Base-by-base conservation (phyloP, 2,888 invertebrate species). In the Carabus problematicus region DNA sequence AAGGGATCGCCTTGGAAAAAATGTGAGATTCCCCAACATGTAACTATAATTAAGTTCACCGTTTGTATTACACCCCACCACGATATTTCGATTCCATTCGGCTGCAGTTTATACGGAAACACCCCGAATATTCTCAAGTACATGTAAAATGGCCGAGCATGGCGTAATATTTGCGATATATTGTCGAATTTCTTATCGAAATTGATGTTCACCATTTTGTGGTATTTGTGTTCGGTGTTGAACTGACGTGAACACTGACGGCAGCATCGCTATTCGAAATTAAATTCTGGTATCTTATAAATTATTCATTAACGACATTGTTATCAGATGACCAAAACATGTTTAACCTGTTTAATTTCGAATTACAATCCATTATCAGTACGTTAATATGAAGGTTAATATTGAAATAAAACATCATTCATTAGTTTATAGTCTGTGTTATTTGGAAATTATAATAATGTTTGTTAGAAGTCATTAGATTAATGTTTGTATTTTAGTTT, bases 121-220 rank as follows among this genome's bases (percentile, higher is more conserved):
- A 69, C 69, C 4, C 69, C 69, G 56, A 45, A 69, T 62, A 69
- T 54, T 47, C 45, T 29, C 9, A 69, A 39, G 14, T 62, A 69
- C 11, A 43, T 19, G 12, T 62, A 16, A 39, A 69, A 62, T 62
- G 69, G 69, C 40, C 56, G 19, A 7, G 55, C 43, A 39, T 62
- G 62, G 16, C 62, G 55, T 6, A 69, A 39, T 43, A 69, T 69
- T 39, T 54, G 18, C 40, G 47, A 18, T 7, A 56, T 66, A 7
- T 59, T 58, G 1, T 40, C 49, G 14, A 59, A 40, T 7, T 66
- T 59, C 39, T 18, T 56, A 29, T 47, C 45, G 1, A 16, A 8
- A 45, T 39, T 58, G 11, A 18, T 29, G 8, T 42, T 11, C 1
- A 19, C 42, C 55, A 64, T 64, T 55, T 16, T 52, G 60, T 45